Evolutionary conservation across 2,888 invertebrate species (phyloP), one percentile per base, ranked within the genome.

Genomic region (Flexamia atlantica): DNA sequence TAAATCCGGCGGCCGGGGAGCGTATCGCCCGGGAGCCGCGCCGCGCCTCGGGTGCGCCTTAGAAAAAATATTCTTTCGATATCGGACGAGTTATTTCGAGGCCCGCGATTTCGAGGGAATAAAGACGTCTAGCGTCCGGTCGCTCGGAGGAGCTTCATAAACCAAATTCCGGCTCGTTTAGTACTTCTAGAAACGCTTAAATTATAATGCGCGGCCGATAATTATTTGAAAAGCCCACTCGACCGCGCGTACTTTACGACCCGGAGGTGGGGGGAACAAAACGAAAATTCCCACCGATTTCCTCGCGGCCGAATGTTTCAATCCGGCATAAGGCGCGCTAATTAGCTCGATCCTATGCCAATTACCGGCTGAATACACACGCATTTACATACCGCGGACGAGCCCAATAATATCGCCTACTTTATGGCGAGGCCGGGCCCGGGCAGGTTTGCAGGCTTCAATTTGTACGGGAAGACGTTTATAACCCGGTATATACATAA

Each of bases 151-250:
- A 60, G 32, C 81, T 81, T 68, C 81, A 81, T 68, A 81, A 81
- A 81, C 68, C 53, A 64, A 81, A 25, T 68, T 70, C 46, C 28
- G 64, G 68, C 81, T 68, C 81, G 81, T 81, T 81, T 81, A 81
- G 68, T 68, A 42, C 68, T 42, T 42, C 46, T 40, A 81, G 81
- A 81, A 60, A 81, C 53, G 60, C 36, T 32, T 60, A 81, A 81
- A 81, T 81, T 81, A 81, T 42, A 81, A 81, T 36, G 64, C 64
- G 40, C 25, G 68, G 64, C 81, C 46, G 23, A 68, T 81, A 64
- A 81, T 81, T 81, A 81, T 64, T 81, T 81, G 57, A 64, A 81
- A 81, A 70, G 70, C 81, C 81, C 81, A 81, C 81, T 81, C 42
- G 60, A 28, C 32, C 17, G 32, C 46, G 42, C 10, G 23, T 81